A percentile compares a stretch with the other conserved stretches of the same genome.
These are phyloP conservation scores for Equus przewalskii DNA, from an alignment of 2,113 vertebrate genomes.

Conservation along the genomic window DNA sequence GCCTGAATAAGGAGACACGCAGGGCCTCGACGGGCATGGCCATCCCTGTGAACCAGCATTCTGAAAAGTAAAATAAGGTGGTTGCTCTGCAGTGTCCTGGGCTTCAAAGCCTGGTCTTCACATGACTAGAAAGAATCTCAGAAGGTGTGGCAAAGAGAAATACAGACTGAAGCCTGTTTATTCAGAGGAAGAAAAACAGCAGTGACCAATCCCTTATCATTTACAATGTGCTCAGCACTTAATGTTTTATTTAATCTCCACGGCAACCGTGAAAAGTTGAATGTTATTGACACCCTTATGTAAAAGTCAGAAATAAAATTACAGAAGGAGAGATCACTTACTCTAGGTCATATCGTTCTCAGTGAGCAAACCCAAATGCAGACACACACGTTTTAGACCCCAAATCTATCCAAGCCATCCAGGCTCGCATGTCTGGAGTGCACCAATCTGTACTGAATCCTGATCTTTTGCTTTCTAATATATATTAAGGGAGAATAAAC, in stretches of 20 bases:
- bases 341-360: background rate
- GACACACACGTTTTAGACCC: rapidly evolving
- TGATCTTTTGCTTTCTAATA: background rate
- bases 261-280: background rate
- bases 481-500: background rate
- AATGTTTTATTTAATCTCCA: background rate
- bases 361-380: background rate
- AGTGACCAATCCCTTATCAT: background rate
- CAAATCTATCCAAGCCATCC: background rate
- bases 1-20: background rate
- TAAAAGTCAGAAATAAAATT: background rate
- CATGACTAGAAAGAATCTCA: background rate
- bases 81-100: background rate
- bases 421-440: background rate
- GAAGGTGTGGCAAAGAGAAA: background rate
- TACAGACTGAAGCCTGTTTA: background rate
- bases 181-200: background rate
- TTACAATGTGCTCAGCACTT: background rate
- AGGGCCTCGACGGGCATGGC: rapidly evolving
- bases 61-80: background rate
- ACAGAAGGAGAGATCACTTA: background rate
- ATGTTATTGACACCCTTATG: background rate
- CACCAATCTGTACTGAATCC: background rate
- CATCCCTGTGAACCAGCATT: background rate
- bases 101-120: background rate